Conservation (phyloP, 2,797 vertebrate genomes). For the Nannoperca australis region DNA sequence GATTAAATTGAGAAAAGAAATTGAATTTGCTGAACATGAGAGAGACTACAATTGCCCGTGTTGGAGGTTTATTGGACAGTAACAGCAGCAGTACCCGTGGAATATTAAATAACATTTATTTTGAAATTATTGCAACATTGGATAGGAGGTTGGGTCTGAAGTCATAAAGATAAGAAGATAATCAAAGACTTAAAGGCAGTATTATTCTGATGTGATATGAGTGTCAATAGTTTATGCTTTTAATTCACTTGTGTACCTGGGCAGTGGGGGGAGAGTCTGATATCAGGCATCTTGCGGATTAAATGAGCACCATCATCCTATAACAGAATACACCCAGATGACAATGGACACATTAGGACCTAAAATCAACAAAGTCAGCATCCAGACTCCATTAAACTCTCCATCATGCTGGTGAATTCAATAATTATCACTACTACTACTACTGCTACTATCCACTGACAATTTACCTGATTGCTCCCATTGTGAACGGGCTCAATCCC, state of each 20-base stretch:
- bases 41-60: background rate
- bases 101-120: background rate
- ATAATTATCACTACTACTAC: background rate
- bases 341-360: slow-evolving; percentile 6
- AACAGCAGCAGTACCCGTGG: background rate
- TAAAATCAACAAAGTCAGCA: slow-evolving; percentile 4
- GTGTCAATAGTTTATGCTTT: background rate
- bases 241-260: slow-evolving; percentile 56
- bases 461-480: slow-evolving; percentile 78
- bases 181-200: background rate
- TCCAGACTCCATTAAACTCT: background rate
- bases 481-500: slow-evolving; percentile 77
- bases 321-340: slow-evolving; percentile 29
- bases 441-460: too few species aligned
- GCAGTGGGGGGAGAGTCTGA: slow-evolving; percentile 74
- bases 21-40: background rate
- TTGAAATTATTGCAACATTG: background rate
- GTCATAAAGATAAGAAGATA: background rate
- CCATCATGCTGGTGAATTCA: background rate
- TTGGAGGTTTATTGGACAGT: slow-evolving; percentile 6
- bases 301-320: slow-evolving; percentile 75
- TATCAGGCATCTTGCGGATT: slow-evolving; percentile 79
- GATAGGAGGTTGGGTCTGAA: background rate
- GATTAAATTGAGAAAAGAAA: background rate
- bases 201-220: background rate